Percentiles rank a stretch among this genome's conserved stretches.
Evolutionary conservation across 2,888 invertebrate species (phyloP).

Genomic region (Tricholauxania praeusta): DNA sequence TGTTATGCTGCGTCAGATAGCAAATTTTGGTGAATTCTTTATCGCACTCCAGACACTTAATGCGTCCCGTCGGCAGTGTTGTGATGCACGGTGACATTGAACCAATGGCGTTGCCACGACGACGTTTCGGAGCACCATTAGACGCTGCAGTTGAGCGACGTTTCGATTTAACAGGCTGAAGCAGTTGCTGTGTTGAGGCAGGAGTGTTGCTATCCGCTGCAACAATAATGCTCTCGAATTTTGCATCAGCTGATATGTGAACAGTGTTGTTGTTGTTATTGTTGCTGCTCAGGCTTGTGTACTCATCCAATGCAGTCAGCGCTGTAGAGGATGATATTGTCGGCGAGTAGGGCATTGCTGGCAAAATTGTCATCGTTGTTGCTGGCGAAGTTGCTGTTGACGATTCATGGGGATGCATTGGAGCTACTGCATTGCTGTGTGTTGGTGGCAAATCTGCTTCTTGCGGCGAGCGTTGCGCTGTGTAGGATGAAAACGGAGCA

Average conservation of each 20-base stretch:
- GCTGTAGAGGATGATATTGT: slow-evolving; percentile 67
- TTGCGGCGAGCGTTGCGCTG: slow-evolving; percentile 60
- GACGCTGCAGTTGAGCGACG: neutral
- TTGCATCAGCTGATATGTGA: neutral
- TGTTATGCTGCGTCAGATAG: slow-evolving; percentile 91
- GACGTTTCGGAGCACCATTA: slow-evolving; percentile 37
- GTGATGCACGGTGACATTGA: slow-evolving; percentile 51
- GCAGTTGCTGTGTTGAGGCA: slow-evolving; percentile 38
- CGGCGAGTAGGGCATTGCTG: slow-evolving; percentile 56
- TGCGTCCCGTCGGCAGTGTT: slow-evolving; percentile 58
- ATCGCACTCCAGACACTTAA: slow-evolving; percentile 84
- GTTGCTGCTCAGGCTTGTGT: slow-evolving; percentile 33
- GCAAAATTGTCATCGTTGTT: slow-evolving; percentile 48
- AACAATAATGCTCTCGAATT: neutral
- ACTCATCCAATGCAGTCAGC: slow-evolving; percentile 41
- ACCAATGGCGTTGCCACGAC: slow-evolving; percentile 50
- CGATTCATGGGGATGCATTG: slow-evolving; percentile 43
- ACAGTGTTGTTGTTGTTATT: slow-evolving; percentile 39
- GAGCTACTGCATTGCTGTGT: slow-evolving; percentile 51
- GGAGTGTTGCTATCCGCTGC: slow-evolving; percentile 35
- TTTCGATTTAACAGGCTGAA: slow-evolving; percentile 30
- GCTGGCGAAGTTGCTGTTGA: slow-evolving; percentile 37
- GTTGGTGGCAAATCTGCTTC: slow-evolving; percentile 64
- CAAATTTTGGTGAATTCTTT: slow-evolving; percentile 88
- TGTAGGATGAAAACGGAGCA: slow-evolving; percentile 54